phyloP scores from a whole-genome alignment of 2,888 invertebrate genomes.

The Sympetrum striolatum region DNA sequence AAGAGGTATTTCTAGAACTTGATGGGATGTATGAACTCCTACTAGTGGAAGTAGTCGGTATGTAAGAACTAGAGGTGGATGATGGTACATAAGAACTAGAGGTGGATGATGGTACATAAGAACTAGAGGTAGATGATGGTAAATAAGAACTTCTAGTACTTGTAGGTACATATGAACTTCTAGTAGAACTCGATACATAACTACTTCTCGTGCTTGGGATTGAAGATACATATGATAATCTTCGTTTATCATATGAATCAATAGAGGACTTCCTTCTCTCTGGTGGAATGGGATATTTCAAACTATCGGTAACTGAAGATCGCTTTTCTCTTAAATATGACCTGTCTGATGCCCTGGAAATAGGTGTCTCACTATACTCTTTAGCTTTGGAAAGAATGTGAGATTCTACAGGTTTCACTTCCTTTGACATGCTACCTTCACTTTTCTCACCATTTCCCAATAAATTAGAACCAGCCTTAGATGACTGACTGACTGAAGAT shows the following conservation, averaged over 20 bases:
- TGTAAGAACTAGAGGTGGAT: neutral
- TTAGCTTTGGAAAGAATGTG: neutral
- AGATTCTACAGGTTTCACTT: neutral
- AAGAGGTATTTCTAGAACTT: neutral
- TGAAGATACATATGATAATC: conserved; percentile 1
- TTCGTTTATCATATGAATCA: neutral
- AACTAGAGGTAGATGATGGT: neutral
- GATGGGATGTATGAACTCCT: neutral
- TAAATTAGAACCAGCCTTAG: too few species aligned
- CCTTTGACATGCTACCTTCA: neutral
- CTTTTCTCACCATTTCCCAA: neutral
- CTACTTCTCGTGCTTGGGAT: neutral
- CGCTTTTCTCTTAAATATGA: neutral
- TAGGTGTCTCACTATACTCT: neutral
- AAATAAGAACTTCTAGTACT: conserved; percentile 3
- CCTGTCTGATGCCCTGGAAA: neutral
- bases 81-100: neutral
- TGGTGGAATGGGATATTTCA: neutral
- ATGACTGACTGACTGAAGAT: too few species aligned
- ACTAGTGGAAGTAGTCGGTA: neutral
- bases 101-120: neutral
- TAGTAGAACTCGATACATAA: neutral
- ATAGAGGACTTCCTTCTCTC: neutral
- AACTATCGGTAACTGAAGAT: neutral
- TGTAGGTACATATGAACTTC: neutral